Base-by-base conservation (phyloP, 2,888 invertebrate species). In the Eudemis profundana region DNA sequence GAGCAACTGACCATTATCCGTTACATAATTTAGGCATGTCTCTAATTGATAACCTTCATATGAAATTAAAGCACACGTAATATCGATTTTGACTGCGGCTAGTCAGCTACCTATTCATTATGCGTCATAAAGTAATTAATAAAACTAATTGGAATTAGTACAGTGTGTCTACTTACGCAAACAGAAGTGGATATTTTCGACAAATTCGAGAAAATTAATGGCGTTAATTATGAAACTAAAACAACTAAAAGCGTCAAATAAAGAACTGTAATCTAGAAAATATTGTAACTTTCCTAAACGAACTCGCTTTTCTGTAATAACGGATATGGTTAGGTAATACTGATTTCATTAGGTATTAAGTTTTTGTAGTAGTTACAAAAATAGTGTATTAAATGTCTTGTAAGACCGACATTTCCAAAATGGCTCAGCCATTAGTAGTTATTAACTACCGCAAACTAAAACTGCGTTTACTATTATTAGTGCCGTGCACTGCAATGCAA, bases 31-130 rank as follows among this genome's bases (percentile, higher is more conserved):
- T 38, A 38, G 36, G 44, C 65, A 53, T 53, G 53, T 17, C 60
- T 40, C 38, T 65, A 53, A 65, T 65, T 65, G 65, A 65, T 65
- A 65, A 65, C 60, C 65, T 53, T 65, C 59, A 7, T 40, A 21
- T 19, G 14, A 15, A 53, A 53, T 47, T 14, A 47, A 46, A 38
- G 46, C 65, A 53, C 29, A 60, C 46, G 53, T 65, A 60, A 65
- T 60, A 53, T 51, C 51, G 60, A 36, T 60, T 53, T 53, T 46
- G 60, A 65, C 38, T 33, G 54, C 12, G 40, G 17, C 50, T 36
- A 8, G 27, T 42, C 57, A 5, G 64, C 51, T 60, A 60, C 60
- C 47, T 65, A 65, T 40, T 60, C 29, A 65, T 65, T 60, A 65
- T 29, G 21, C 60, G 46, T 53, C 59, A 40, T 64, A 49, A 44